Conservation (phyloP, 2,113 vertebrate species). For the Sialia sialis region DNA sequence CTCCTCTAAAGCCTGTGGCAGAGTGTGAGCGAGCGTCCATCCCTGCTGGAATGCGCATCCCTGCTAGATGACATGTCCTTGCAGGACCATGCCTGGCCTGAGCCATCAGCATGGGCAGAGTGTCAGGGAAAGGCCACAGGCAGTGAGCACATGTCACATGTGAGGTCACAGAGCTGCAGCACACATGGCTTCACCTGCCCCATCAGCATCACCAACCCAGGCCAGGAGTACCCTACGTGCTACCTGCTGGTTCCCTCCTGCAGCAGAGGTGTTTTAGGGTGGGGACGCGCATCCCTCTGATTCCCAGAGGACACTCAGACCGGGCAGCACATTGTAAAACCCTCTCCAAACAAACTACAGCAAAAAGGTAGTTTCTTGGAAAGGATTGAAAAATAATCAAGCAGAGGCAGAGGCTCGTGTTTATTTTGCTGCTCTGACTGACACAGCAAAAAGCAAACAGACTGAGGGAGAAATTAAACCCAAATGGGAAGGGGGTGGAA, state of each 20-base stretch:
- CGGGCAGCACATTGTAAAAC: not conserved
- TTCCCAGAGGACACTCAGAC: not conserved
- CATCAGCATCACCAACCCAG: fast-evolving
- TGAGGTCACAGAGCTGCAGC: not conserved
- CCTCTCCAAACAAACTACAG: constrained; percentile 25
- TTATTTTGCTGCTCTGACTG: constrained; percentile 62
- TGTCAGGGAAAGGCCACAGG: fast-evolving
- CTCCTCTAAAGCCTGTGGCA: not conserved
- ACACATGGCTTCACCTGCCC: not conserved
- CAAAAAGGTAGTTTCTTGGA: constrained; percentile 46
- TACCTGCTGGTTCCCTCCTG: not conserved
- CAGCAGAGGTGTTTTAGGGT: not conserved
- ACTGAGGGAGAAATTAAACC: not conserved
- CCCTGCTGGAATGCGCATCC: not conserved
- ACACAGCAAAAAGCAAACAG: constrained; percentile 58
- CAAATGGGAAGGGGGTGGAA: not conserved
- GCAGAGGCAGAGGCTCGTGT: not conserved
- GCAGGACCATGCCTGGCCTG: fast-evolving
- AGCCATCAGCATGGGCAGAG: not conserved
- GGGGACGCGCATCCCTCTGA: fast-evolving
- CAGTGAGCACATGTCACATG: fast-evolving
- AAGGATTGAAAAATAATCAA: constrained; percentile 43
- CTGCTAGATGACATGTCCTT: fast-evolving
- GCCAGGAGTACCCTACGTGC: fast-evolving
- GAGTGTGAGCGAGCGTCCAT: fast-evolving